These are phyloP conservation scores for Nephrotoma flavescens DNA, from an alignment of 2,888 invertebrate genomes.

Conservation along the genomic window DNA sequence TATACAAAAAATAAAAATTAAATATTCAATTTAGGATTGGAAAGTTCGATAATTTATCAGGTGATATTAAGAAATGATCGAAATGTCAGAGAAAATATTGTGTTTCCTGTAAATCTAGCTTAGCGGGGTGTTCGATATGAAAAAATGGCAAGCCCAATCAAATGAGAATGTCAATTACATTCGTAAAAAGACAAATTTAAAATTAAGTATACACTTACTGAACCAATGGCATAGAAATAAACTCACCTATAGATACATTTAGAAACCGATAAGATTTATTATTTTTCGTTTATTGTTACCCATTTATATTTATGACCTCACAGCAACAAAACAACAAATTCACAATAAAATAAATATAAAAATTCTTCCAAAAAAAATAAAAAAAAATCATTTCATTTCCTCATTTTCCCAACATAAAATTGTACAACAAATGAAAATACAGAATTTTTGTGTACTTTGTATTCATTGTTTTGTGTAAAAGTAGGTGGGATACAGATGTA, in stretches of 20 bases:
- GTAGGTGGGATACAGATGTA: not conserved
- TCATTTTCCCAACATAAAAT: not conserved
- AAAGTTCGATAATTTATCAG: too few relatives aligned
- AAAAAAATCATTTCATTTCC: not conserved
- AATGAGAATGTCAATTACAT: too few relatives aligned
- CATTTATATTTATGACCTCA: not conserved
- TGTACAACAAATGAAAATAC: not conserved
- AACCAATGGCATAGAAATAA: not conserved
- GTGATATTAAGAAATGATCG: too few relatives aligned
- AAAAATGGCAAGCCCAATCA: too few relatives aligned
- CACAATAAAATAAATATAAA: not conserved
- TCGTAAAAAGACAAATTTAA: not conserved
- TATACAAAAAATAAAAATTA: too few relatives aligned
- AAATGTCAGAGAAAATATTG: too few relatives aligned
- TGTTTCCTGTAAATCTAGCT: too few relatives aligned
- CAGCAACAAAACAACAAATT: not conserved
- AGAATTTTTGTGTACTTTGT: not conserved
- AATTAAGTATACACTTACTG: not conserved
- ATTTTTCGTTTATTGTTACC: not conserved
- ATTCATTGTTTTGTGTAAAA: not conserved
- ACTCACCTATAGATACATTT: not conserved
- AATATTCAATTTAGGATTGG: too few relatives aligned
- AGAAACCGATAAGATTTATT: not conserved
- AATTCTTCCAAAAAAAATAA: not conserved
- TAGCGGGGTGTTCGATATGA: too few relatives aligned